Base-by-base conservation (phyloP, 2,113 vertebrate species). In the Oenanthe oenanthe region DNA sequence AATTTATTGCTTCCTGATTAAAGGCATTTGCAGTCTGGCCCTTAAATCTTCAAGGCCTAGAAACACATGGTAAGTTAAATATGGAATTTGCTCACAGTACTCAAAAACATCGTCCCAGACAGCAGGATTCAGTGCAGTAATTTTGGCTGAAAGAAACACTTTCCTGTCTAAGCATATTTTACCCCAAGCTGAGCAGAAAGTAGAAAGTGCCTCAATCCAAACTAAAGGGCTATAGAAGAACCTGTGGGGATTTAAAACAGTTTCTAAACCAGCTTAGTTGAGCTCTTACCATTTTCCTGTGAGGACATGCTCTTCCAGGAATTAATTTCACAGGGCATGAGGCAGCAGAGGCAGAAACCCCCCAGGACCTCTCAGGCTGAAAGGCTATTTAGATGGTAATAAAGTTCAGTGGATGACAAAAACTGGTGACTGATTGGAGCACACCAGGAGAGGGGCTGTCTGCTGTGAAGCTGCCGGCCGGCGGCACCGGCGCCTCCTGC, bases 371-470 rank as follows among this genome's bases (percentile, higher is more conserved):
- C 43, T 84, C 53, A 40, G 77, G n/a, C 54, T 92, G 63, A 85
- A 91, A 95, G 43, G 66, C 93, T 95, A 95, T 97, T 95, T 95
- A 95, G 88, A 95, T 95, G 89, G 50, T 96, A 89, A 95, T 93
- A 96, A 89, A 94, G 67, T 88, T 73, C 56, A 70, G 78, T 16
- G 47, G 47, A 66, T 79, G 81, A 73, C 45, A 85, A 85, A 88
- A 92, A 86, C 9, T 13, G 25, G 53, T 40, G 40, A 45, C n/a
- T 54, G 62, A 91, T 92, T 50, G 78, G 70, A 76, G 50, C 87
- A 66, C 92, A 67, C 74, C 81, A 45, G 87, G 85, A 94, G 80
- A 73, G 38, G 26, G 13, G 15, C 42, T 78, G 13, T 53, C 54
- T 74, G 62, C 8, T 38, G 66, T 34, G 85, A 95, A 89, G 84